Evolutionary conservation across 2,113 vertebrate species (phyloP).

Genomic region (Thermophis baileyi): DNA sequence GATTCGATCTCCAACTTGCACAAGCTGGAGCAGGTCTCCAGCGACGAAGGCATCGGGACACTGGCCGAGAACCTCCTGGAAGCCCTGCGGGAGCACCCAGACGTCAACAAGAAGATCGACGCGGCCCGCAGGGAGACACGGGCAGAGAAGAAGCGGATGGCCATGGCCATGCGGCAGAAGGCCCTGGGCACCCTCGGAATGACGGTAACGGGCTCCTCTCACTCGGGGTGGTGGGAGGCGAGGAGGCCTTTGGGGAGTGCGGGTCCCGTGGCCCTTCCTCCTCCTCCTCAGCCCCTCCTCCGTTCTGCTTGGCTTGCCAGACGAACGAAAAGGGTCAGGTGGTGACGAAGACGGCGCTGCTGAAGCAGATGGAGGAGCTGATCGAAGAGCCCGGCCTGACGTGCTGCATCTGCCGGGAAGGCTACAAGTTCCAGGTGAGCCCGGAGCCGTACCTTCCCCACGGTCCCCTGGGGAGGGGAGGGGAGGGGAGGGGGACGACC

Average conservation of each 20-base stretch:
- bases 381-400: conserved; percentile 98
- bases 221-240: rapidly evolving
- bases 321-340: conserved; percentile 98
- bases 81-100: conserved; percentile 87
- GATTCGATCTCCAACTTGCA: conserved; percentile 97
- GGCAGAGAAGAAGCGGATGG: conserved; percentile 97
- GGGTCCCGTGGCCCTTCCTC: not conserved
- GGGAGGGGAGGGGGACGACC: not conserved
- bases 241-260: not conserved
- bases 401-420: conserved; percentile 97
- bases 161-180: conserved; percentile 99
- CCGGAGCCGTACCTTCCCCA: not conserved
- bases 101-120: conserved; percentile 96
- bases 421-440: conserved; percentile 96
- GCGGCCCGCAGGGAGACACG: conserved; percentile 93
- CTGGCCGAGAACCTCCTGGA: conserved; percentile 96
- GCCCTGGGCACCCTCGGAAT: conserved; percentile 96
- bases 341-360: conserved; percentile 92
- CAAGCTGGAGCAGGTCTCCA: conserved; percentile 98
- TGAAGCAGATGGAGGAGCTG: conserved; percentile 99
- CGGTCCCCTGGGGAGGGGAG: not conserved
- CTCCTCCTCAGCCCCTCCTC: not conserved
- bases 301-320: conserved; percentile 65
- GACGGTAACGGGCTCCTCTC: conserved; percentile 74
- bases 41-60: conserved; percentile 95